Evolutionary conservation across 1,140 invertebrate species (phyloP).

Genomic region (Cylas formicarius): DNA sequence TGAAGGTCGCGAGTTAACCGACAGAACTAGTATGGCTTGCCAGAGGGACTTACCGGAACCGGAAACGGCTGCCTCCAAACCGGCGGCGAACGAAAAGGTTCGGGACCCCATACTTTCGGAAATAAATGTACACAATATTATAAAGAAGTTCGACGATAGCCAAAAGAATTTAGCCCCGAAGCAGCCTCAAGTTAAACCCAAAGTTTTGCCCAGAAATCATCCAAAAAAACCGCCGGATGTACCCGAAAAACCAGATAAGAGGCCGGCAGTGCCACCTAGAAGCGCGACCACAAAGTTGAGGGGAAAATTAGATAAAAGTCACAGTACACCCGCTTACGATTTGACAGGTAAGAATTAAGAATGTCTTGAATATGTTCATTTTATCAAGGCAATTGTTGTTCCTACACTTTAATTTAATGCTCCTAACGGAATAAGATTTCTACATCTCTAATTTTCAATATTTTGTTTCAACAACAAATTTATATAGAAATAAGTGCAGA

Average conservation of each 20-base stretch:
- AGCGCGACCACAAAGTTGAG: constrained; percentile 37
- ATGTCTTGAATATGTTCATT: too few relatives aligned
- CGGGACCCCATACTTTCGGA: constrained; percentile 33
- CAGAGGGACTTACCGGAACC: too few relatives aligned
- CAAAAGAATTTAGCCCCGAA: too few relatives aligned
- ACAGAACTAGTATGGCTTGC: constrained; percentile 37
- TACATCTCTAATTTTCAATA: constrained; percentile 2
- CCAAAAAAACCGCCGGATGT: constrained; percentile 35
- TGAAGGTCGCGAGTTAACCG: constrained; percentile 38
- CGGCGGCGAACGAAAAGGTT: constrained; percentile 3
- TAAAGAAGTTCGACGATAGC: constrained; percentile 40
- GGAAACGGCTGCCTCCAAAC: background rate
- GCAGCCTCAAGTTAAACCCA: constrained; percentile 24
- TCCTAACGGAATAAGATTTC: background rate
- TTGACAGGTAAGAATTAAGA: constrained; percentile 43
- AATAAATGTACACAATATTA: constrained; percentile 39
- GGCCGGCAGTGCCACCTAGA: constrained; percentile 37
- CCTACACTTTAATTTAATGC: too few relatives aligned
- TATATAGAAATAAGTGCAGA: too few relatives aligned
- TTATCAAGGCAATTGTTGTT: too few relatives aligned
- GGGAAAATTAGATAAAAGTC: constrained; percentile 63
- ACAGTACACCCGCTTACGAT: constrained; percentile 70
- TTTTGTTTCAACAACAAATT: background rate
- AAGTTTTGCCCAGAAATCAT: constrained; percentile 29
- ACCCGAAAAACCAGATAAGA: constrained; percentile 36